Percentiles rank a stretch among this genome's conserved stretches.
Evolutionary conservation across 2,888 invertebrate species (phyloP).

Genomic region (Ectemnius lituratus): DNA sequence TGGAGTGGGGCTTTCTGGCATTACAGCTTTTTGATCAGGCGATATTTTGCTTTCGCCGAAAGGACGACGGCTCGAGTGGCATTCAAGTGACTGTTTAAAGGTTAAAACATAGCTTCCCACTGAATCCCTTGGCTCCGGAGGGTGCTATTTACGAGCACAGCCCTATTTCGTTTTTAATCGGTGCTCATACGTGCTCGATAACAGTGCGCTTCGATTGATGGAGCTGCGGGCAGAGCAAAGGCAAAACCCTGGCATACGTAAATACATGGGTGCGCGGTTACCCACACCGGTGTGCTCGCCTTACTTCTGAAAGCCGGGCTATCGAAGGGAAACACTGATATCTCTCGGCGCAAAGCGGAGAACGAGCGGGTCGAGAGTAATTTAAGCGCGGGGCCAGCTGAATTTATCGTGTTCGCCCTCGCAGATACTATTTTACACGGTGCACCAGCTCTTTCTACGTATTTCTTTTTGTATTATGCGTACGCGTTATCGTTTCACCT

Average conservation of each 20-base stretch:
- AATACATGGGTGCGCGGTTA: neutral
- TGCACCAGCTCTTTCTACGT: constrained; percentile 33
- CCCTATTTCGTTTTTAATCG: too few species aligned
- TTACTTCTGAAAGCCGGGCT: constrained; percentile 20
- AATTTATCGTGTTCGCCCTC: constrained; percentile 45
- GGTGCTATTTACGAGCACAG: too few species aligned
- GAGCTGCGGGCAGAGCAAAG: neutral
- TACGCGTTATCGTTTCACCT: constrained; percentile 52
- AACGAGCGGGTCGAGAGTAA: constrained; percentile 24
- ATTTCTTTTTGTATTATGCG: constrained; percentile 44
- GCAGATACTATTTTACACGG: constrained; percentile 48
- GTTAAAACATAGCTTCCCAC: too few species aligned
- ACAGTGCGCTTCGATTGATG: neutral
- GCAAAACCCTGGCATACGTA: neutral
- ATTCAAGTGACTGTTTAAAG: too few species aligned
- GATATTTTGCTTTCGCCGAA: too few species aligned
- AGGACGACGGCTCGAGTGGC: too few species aligned
- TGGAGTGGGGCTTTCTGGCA: too few species aligned
- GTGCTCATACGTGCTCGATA: too few species aligned
- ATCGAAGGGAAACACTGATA: constrained; percentile 37
- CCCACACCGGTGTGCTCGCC: constrained; percentile 9
- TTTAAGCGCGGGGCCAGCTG: constrained; percentile 42
- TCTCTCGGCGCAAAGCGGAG: constrained; percentile 23
- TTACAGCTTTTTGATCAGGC: too few species aligned
- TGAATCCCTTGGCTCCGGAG: too few species aligned